Conservation (phyloP, 2,888 invertebrate species). For the Ectemnius lituratus region DNA sequence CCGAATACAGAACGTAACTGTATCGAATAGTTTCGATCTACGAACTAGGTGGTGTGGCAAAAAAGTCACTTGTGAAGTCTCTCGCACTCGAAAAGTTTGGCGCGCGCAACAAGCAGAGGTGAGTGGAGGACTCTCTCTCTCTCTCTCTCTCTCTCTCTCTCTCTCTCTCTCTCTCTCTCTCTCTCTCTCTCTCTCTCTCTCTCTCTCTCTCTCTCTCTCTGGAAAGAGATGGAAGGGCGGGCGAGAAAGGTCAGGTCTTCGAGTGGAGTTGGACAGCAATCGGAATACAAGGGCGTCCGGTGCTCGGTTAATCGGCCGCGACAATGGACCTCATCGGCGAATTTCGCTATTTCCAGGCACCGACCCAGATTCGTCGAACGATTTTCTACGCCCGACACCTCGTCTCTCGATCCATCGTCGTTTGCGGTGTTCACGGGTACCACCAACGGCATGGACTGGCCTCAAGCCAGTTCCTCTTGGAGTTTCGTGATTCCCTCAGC, state of each 20-base stretch:
- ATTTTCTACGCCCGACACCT: slow-evolving; percentile 57
- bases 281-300: slow-evolving; percentile 25
- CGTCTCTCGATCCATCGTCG: slow-evolving; percentile 31
- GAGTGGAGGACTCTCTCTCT: too few species aligned
- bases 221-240: too few species aligned
- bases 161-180: too few species aligned
- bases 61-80: too few species aligned
- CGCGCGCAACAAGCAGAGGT: too few species aligned
- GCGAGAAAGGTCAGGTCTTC: neutral
- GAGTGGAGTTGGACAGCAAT: neutral
- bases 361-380: slow-evolving; percentile 63
- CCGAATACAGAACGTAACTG: too few species aligned
- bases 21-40: too few species aligned
- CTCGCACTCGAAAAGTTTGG: too few species aligned
- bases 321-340: slow-evolving; percentile 55
- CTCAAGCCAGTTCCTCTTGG: slow-evolving; percentile 32
- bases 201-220: too few species aligned
- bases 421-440: slow-evolving; percentile 30
- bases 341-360: slow-evolving; percentile 57
- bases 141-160: too few species aligned
- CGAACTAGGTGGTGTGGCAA: too few species aligned
- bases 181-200: too few species aligned
- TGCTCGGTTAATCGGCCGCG: slow-evolving; percentile 42
- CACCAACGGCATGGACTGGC: slow-evolving; percentile 32
- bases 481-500: slow-evolving; percentile 20